These are phyloP conservation scores for Drosophila baimaii DNA, from an alignment of 1,140 invertebrate species.

Conservation along the genomic window DNA sequence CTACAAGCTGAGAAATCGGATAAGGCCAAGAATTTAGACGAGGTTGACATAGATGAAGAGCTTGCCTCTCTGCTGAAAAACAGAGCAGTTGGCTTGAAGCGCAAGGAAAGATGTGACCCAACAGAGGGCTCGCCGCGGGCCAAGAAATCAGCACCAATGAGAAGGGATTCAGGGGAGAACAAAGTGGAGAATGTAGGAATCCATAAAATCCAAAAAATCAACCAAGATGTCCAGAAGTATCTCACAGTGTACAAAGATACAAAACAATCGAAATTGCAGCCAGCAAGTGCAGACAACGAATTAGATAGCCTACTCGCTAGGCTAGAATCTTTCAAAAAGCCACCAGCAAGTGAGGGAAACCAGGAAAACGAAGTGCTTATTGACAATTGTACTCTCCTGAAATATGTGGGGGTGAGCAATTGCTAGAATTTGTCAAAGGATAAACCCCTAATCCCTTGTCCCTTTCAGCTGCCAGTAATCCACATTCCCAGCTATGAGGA, in stretches of 20 bases:
- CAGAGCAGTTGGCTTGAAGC: background rate
- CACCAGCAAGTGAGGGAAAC: background rate
- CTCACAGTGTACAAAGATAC: too few species aligned
- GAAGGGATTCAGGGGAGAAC: background rate
- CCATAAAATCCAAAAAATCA: background rate
- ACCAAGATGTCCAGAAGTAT: background rate
- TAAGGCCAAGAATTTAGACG: background rate
- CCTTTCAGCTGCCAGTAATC: conserved; percentile 55
- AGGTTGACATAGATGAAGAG: background rate
- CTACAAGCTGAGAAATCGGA: background rate
- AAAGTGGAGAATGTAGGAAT: background rate
- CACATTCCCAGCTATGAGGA: conserved; percentile 38
- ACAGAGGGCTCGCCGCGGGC: background rate
- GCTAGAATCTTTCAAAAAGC: background rate
- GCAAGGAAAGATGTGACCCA: background rate
- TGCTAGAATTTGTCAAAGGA: background rate
- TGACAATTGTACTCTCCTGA: conserved; percentile 20
- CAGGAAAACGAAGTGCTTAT: background rate
- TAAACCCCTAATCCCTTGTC: background rate
- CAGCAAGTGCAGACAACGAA: background rate
- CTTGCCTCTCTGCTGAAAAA: background rate
- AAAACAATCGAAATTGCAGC: background rate
- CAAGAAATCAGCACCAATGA: background rate
- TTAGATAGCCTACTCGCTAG: background rate
- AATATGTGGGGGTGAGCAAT: conserved; percentile 55